Evolutionary conservation across 2,888 invertebrate genomes (phyloP).

Genomic region (Drosophila demipolita): DNA sequence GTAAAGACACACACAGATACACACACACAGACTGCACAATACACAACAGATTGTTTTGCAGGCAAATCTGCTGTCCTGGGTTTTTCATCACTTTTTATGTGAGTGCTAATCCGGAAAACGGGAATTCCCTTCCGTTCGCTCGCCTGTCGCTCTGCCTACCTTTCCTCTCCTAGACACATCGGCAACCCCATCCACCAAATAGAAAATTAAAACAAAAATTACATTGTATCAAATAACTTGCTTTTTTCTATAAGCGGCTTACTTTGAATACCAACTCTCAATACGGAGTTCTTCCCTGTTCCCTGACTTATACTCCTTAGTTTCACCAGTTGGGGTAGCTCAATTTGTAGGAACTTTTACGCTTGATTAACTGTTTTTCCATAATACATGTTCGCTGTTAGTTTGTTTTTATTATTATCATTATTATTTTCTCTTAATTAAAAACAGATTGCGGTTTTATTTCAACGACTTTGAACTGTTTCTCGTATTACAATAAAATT

Average conservation of each 20-base stretch:
- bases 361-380: constrained; percentile 77
- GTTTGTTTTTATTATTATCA: background rate
- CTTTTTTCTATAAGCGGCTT: constrained; percentile 52
- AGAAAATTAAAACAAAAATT: background rate
- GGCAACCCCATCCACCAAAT: constrained; percentile 17
- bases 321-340: constrained; percentile 10
- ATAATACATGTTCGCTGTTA: constrained; percentile 48
- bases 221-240: constrained; percentile 1
- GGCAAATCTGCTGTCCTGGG: constrained; percentile 13
- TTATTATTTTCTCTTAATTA: constrained; percentile 57
- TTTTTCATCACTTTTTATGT: constrained; percentile 44
- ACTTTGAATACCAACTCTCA: background rate
- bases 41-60: background rate
- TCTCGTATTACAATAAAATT: constrained; percentile 66
- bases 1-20: background rate
- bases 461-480: constrained; percentile 74
- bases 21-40: background rate
- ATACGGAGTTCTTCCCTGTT: background rate
- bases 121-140: constrained; percentile 78
- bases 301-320: background rate
- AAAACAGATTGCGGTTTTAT: constrained; percentile 72
- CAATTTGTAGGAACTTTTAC: constrained; percentile 68
- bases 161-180: constrained; percentile 44
- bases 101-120: constrained; percentile 73
- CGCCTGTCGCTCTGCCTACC: constrained; percentile 16